These are phyloP conservation scores for Indicator indicator DNA, from an alignment of 2,113 vertebrate genomes.

Conservation along the genomic window DNA sequence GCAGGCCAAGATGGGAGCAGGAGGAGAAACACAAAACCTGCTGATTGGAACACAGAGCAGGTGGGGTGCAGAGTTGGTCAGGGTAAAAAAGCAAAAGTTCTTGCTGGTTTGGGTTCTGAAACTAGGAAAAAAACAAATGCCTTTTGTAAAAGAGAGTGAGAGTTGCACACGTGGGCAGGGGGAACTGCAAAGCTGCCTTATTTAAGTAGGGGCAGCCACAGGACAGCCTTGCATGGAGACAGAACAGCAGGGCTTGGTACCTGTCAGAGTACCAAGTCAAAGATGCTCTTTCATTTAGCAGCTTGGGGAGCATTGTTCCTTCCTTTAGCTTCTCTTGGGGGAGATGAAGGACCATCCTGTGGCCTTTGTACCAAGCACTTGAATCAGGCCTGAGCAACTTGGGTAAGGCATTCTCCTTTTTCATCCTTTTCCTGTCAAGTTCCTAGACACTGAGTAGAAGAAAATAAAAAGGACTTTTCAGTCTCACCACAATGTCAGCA, in stretches of 20 bases:
- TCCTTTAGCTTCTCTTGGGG: not conserved
- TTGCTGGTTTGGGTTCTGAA: not conserved
- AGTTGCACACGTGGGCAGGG: rapidly evolving
- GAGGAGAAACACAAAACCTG: not conserved
- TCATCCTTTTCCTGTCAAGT: not conserved
- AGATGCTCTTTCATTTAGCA: not conserved
- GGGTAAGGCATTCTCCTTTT: not conserved
- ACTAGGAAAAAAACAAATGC: not conserved
- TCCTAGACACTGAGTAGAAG: not conserved
- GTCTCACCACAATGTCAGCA: not conserved
- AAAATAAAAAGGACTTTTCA: not conserved
- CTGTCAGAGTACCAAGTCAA: not conserved
- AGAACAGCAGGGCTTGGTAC: not conserved
- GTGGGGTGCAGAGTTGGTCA: not conserved
- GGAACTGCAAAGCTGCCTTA: not conserved
- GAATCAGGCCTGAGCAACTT: not conserved
- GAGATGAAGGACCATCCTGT: not conserved
- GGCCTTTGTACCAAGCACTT: not conserved
- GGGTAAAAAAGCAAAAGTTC: not conserved
- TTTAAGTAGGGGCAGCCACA: not conserved
- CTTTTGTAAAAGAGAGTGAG: not conserved
- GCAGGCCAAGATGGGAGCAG: not conserved
- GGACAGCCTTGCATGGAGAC: not conserved
- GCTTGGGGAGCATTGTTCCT: not conserved
- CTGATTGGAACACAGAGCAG: not conserved